Base-by-base conservation (phyloP, 2,888 invertebrate species). In the Meghimatium bilineatum region DNA sequence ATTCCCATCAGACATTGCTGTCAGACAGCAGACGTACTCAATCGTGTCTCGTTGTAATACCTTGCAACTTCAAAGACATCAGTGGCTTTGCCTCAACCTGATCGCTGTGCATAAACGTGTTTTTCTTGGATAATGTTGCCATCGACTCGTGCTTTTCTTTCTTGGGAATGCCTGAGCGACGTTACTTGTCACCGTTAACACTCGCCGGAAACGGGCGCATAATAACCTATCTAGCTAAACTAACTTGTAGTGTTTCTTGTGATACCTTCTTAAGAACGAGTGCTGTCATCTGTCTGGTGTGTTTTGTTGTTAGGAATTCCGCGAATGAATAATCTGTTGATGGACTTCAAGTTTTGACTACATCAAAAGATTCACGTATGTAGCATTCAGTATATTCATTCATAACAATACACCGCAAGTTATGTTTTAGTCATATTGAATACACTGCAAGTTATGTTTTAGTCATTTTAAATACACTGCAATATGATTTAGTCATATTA, bases 41-140 rank as follows among this genome's bases (percentile, higher is more conserved):
- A 71, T 71, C 14, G 74, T 49, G 36, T 74, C 26, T 44, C 29
- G 26, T 2, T 14, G 49, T 36, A 38, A 74, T 38, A 10, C 71
- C 44, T 20, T 12, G 74, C 74, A 23, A 74, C 74, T 29, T 74
- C 74, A 74, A 74, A 74, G 74, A 14, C n/a, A 5, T n/a, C 36
- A 2, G 17, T 36, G 49, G 74, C 74, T 44, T 38, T n/a, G 38
- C n/a, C 29, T 49, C 26, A 5, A 44, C 14, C 44, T 44, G 8
- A 56, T 23, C 6, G 38, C n/a, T 38, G 6, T 12, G 26, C 38
- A 38, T 72, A 36, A 74, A 44, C 26, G 74, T 74, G 74, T 74
- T 74, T 20, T 74, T 29, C 49, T 74, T 44, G 17, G 74, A 26
- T 74, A 17, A 14, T 3, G 56, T 56, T 56, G 20, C 56, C 56